phyloP scores from a whole-genome alignment of 2,113 vertebrate genomes.

The Cacatua alba region DNA sequence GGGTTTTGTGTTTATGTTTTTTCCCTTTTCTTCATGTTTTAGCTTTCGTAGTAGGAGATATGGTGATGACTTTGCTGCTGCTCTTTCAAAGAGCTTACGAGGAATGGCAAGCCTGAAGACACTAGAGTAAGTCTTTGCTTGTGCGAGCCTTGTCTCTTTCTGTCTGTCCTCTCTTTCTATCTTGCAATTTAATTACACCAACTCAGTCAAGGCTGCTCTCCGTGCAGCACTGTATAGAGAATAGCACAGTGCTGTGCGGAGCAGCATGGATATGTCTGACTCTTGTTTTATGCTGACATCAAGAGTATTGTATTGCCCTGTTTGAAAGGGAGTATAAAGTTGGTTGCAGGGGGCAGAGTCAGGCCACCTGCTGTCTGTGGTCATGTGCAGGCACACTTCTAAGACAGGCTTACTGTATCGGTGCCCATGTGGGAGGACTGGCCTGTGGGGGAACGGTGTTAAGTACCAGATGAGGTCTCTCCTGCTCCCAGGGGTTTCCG shows the following conservation, averaged over 20 bases:
- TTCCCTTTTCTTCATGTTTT: not conserved
- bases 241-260: not conserved
- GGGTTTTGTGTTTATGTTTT: not conserved
- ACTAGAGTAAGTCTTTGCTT: constrained; percentile 81
- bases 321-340: not conserved
- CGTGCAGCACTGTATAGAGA: not conserved
- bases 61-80: constrained; percentile 83
- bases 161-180: not conserved
- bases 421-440: not conserved
- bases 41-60: constrained; percentile 90
- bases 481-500: not conserved
- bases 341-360: not conserved
- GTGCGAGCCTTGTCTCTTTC: not conserved
- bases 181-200: not conserved
- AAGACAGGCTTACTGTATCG: not conserved
- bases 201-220: not conserved
- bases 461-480: rapidly evolving
- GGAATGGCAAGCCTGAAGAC: constrained; percentile 77
- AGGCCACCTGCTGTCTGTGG: not conserved
- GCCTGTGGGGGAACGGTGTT: rapidly evolving
- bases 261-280: rapidly evolving
- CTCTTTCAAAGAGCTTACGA: constrained; percentile 77
- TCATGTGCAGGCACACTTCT: not conserved
- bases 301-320: not conserved
- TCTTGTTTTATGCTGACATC: not conserved